Evolutionary conservation across 1,140 invertebrate genomes (phyloP), one percentile per base, ranked within the genome.

Genomic region (Leptopilina boulardi): DNA sequence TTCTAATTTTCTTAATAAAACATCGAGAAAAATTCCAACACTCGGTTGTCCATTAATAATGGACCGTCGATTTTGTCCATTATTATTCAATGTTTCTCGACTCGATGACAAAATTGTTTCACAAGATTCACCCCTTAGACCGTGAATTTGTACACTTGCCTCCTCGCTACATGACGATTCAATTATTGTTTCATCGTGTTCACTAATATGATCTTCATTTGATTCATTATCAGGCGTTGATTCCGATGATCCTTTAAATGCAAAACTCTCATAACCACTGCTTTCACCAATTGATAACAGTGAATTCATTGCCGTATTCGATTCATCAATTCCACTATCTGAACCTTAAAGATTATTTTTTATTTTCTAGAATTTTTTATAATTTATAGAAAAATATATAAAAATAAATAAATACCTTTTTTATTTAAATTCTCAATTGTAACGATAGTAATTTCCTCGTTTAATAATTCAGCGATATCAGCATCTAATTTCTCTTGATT

Each of bases 191-290:
- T 90, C 79, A n/a, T 89, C 87, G 5, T 94, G 93, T 8, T 94
- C 93, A 0, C 92, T 87, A 15, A 83, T 82, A 71, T 79, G 77
- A 81, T 87, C 82, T 56, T 88, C 87, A n/a, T 71, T 84, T 0
- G 79, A 23, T 23, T 66, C 59, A 75, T 77, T 89, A 0, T 88
- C 81, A 3, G 87, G 90, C 1, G 90, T 90, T 4, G 87, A 88
- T 70, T 91, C 88, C 2, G 83, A 79, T 0, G 89, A 90, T 66
- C 89, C 91, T 81, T 94, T 94, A 80, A 94, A 93, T 77, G 93
- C 94, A 82, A 96, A 95, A 84, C 96, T 97, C 83, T 97, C 96
- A 83, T 97, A 97, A 34, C 95, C 96, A 87, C 95, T 96, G 80
- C 95, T 96, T 78, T 96, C 95, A 3, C 95, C 95, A 18, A 95